Conservation (phyloP, 2,797 vertebrate genomes). For the Cuniculus paca region DNA sequence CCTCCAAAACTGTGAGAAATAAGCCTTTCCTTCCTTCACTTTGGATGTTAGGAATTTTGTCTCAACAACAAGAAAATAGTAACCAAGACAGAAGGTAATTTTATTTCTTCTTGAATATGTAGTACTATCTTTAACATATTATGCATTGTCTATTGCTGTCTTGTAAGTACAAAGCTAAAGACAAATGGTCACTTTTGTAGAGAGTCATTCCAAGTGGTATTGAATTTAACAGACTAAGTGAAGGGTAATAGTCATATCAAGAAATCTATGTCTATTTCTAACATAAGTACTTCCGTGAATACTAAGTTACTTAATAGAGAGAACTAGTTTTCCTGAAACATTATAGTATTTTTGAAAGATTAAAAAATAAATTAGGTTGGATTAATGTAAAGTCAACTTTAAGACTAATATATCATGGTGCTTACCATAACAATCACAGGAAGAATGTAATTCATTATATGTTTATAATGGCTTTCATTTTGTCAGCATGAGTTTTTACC, state of each 20-base stretch:
- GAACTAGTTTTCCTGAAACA: not conserved
- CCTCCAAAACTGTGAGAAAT: too few relatives aligned
- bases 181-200: not conserved
- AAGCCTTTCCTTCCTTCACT: too few relatives aligned
- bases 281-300: not conserved
- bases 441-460: not conserved
- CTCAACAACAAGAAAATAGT: too few relatives aligned
- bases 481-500: not conserved
- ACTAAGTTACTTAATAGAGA: not conserved
- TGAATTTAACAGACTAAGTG: not conserved
- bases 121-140: not conserved
- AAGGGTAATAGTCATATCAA: not conserved
- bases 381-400: not conserved
- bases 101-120: not conserved
- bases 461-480: not conserved
- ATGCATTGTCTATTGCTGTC: not conserved
- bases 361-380: not conserved
- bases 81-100: not conserved
- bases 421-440: not conserved
- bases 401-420: not conserved
- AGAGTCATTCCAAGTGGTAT: not conserved
- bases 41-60: too few relatives aligned
- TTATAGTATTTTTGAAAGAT: not conserved
- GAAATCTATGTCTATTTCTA: not conserved
- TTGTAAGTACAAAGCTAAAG: constrained; percentile 32